Base-by-base conservation (phyloP, 2,797 vertebrate genomes). In the Ceyx erithaca region DNA sequence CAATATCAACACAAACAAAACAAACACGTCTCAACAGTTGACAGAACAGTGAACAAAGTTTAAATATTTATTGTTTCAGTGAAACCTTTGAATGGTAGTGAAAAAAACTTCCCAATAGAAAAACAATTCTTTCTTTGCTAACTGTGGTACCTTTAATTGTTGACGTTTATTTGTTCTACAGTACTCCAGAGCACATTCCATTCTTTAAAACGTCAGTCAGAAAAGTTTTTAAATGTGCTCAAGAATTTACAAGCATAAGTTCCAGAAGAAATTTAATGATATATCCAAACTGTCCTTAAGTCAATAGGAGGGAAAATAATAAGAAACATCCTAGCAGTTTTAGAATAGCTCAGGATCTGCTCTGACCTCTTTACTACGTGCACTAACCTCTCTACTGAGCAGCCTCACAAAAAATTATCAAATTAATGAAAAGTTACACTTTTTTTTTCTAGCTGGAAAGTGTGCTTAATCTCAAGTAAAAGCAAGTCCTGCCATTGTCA, bases 41-140 rank as follows among this genome's bases (percentile, higher is more conserved):
- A 43, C 67, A 80, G 48, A 93, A 33, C 14, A 91, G 31, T 5
- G 6, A 31, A 33, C 8, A 73, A 89, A 93, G 54, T 80, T 93
- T 88, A 93, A 95, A 73, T 90, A 95, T 71, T 87, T 92, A 80
- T 68, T 92, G 14, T 26, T 64, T 71, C 48, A 64, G n/a, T 30
- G 54, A 77, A 81, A 63, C 63, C 54, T 81, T 70, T 31, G 10
- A 93, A 26, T 52, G 31, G 41, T 81, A 93, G 72, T 6, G 8
- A 2, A 78, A 79, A 90, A 95, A 81, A 7, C 23, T 80, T 61
- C 81, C n/a, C 61, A 85, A 86, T 4, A 57, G 30, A 45, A 51
- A 91, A 93, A 82, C 55, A 55, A 46, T 12, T 76, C 21, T 9
- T 46, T n/a, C 21, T 71, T 63, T 23, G 51, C n/a, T 71, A 73